Conservation (phyloP, 2,113 vertebrate genomes). For the Chamaetylas fuelleborni region DNA sequence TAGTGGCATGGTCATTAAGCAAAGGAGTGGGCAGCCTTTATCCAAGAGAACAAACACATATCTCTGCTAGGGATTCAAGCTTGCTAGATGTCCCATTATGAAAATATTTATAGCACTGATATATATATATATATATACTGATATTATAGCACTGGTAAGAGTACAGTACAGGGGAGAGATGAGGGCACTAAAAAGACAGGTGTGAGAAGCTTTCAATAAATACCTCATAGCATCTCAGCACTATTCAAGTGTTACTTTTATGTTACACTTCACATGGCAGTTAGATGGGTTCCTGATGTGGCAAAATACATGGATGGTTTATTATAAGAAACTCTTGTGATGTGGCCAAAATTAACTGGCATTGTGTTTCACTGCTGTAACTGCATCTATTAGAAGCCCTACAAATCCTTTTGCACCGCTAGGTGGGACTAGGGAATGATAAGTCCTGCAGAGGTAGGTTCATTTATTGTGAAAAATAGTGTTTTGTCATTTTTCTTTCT, state of each 20-base stretch:
- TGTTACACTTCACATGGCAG: background rate
- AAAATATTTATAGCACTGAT: background rate
- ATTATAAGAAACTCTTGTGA: background rate
- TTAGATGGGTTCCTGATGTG: background rate
- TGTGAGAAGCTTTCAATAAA: background rate
- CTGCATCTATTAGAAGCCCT: background rate
- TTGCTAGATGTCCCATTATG: background rate
- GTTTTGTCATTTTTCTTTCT: background rate
- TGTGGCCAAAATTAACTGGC: background rate
- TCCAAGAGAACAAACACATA: background rate
- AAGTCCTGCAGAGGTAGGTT: background rate
- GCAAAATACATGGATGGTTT: background rate
- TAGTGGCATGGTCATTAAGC: background rate
- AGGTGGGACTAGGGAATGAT: slow-evolving; percentile 36
- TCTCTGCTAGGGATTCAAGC: background rate
- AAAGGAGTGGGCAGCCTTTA: background rate
- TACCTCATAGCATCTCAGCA: background rate
- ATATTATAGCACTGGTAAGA: background rate
- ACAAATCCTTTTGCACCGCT: background rate
- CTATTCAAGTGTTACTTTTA: background rate
- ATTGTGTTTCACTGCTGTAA: background rate
- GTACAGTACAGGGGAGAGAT: background rate
- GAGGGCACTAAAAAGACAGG: background rate
- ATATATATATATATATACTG: too few relatives aligned
- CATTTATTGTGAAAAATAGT: background rate